phyloP scores from a whole-genome alignment of 2,888 invertebrate genomes.

The Auanema freiburgensis region DNA sequence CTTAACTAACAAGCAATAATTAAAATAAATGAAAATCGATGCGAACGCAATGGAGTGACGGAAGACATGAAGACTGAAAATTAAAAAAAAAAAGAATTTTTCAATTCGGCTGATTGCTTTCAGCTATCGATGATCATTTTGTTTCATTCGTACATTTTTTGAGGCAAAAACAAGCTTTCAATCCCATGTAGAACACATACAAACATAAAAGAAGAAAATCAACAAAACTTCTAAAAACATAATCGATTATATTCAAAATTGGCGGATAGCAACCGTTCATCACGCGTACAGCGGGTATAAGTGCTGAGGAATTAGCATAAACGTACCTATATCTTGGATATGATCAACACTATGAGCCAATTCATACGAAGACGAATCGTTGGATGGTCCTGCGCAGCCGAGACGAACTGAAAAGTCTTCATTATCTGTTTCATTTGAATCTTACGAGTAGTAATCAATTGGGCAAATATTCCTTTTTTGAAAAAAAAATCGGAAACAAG shows the following conservation, averaged over 20 bases:
- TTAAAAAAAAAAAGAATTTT: constrained; percentile 2
- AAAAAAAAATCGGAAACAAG: background rate
- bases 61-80: constrained; percentile 14
- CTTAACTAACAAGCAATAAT: too few species aligned
- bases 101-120: too few species aligned
- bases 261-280: background rate
- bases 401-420: background rate
- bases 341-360: background rate
- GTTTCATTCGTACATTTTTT: too few species aligned
- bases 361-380: background rate
- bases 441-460: background rate
- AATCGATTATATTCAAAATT: constrained; percentile 1
- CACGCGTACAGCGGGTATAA: too few species aligned
- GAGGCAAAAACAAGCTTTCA: too few species aligned
- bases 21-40: background rate
- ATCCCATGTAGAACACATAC: too few species aligned
- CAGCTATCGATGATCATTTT: too few species aligned
- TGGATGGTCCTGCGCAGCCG: constrained; percentile 3
- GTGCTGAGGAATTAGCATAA: too few species aligned
- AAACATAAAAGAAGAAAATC: constrained; percentile 8
- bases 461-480: background rate
- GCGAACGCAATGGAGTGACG: constrained; percentile 5
- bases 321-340: too few species aligned
- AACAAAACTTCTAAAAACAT: constrained; percentile 6
- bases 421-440: constrained; percentile 1